These are phyloP conservation scores for Brachypteracias leptosomus DNA, from an alignment of 2,113 vertebrate species.

Conservation along the genomic window DNA sequence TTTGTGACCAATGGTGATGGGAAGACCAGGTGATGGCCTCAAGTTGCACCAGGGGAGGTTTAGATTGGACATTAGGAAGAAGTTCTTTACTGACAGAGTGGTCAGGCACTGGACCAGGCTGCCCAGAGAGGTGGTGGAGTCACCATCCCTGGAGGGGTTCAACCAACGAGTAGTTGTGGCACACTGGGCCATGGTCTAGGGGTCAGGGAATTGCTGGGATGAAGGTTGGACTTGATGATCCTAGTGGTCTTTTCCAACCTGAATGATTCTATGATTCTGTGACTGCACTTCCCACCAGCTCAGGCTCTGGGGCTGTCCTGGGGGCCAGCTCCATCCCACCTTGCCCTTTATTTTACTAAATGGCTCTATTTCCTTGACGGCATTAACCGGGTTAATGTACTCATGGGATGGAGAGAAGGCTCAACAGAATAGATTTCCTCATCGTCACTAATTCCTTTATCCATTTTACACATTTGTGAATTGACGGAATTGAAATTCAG, in stretches of 20 bases:
- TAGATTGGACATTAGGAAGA: no score
- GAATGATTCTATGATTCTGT: background rate
- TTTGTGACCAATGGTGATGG: background rate
- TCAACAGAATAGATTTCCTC: constrained; percentile 21
- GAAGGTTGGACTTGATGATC: no score
- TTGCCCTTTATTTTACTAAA: constrained; percentile 23
- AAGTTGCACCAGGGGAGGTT: no score
- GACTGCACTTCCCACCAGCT: constrained; percentile 1
- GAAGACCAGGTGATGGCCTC: no score
- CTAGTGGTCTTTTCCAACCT: no score
- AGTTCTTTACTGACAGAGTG: no score
- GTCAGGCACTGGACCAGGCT: no score
- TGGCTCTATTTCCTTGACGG: constrained; percentile 41
- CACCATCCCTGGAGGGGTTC: no score
- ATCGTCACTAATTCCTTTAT: constrained; percentile 22
- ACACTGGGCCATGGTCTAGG: no score
- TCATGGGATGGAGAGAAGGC: constrained; percentile 14
- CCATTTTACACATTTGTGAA: constrained; percentile 27
- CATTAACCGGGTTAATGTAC: constrained; percentile 33
- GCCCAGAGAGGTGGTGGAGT: no score
- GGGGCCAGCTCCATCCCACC: background rate
- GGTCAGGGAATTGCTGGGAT: no score
- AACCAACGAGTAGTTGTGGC: no score
- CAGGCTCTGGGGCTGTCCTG: background rate
- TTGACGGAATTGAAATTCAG: constrained; percentile 30